Evolutionary conservation across 1,140 invertebrate species (phyloP).

Genomic region (Cyrtorhinus lividipennis): DNA sequence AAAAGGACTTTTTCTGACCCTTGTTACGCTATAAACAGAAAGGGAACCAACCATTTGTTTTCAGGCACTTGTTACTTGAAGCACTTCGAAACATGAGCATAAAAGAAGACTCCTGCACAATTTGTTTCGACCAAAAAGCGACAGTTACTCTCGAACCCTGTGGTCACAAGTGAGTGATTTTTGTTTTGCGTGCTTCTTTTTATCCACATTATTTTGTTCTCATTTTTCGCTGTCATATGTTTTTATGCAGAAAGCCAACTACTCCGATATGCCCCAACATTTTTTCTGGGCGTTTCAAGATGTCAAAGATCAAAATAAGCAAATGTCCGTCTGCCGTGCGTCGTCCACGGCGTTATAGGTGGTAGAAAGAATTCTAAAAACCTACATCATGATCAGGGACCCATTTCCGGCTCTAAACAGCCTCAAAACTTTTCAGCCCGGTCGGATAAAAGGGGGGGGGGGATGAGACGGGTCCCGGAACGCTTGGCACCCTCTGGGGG

Average conservation of each 20-base stretch:
- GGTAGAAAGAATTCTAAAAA: too few relatives aligned
- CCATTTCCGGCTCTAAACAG: too few relatives aligned
- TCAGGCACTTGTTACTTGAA: constrained; percentile 58
- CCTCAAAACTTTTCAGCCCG: too few relatives aligned
- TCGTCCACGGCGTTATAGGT: background rate
- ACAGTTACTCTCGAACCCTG: constrained; percentile 62
- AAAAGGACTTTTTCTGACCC: background rate
- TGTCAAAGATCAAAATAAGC: background rate
- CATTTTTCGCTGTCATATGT: background rate
- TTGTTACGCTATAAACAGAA: background rate
- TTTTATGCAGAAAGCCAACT: background rate
- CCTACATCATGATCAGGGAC: too few relatives aligned
- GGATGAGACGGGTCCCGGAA: too few relatives aligned
- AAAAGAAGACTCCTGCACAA: constrained; percentile 69
- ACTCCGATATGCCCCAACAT: background rate
- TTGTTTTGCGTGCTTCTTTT: constrained; percentile 12
- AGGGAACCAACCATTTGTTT: too few relatives aligned
- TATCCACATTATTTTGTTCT: constrained; percentile 13
- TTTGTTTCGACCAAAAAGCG: constrained; percentile 72
- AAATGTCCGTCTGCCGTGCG: too few relatives aligned
- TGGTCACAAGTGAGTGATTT: constrained; percentile 61
- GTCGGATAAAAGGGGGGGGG: too few relatives aligned
- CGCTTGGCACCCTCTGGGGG: too few relatives aligned
- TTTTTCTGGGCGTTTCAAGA: background rate
- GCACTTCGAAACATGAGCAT: constrained; percentile 57